Conservation (phyloP, 2,888 invertebrate species). For the Lissocephala sabroskyi region DNA sequence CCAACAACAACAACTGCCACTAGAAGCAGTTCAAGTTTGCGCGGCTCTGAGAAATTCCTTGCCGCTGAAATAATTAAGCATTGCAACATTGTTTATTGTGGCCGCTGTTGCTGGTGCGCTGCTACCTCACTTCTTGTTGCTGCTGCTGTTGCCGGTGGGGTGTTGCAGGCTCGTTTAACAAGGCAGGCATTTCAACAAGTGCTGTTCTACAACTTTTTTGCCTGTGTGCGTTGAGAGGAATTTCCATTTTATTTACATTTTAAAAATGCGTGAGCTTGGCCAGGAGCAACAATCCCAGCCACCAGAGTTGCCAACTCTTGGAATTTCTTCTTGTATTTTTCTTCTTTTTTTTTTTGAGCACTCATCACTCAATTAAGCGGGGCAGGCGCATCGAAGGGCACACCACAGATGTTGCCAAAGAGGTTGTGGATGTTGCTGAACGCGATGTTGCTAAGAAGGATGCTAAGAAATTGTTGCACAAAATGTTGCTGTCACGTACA, state of each 20-base stretch:
- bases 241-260: slow-evolving; percentile 62
- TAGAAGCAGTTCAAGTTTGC: slow-evolving; percentile 60
- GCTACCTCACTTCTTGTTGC: slow-evolving; percentile 6
- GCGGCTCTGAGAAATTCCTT: slow-evolving; percentile 57
- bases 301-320: too few relatives aligned
- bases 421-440: too few relatives aligned
- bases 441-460: too few relatives aligned
- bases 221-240: slow-evolving; percentile 30
- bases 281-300: slow-evolving; percentile 30
- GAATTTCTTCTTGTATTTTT: too few relatives aligned
- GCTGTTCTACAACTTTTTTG: slow-evolving; percentile 49
- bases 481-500: too few relatives aligned
- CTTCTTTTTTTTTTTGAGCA: too few relatives aligned
- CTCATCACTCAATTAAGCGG: too few relatives aligned
- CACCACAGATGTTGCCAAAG: too few relatives aligned
- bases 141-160: slow-evolving; percentile 41
- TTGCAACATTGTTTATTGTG: slow-evolving; percentile 63
- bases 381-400: too few relatives aligned
- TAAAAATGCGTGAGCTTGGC: slow-evolving; percentile 19
- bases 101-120: slow-evolving; percentile 18
- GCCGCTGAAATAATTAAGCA: slow-evolving; percentile 65
- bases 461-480: too few relatives aligned
- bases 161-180: slow-evolving; percentile 65
- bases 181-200: slow-evolving; percentile 62
- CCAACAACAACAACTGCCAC: slow-evolving; percentile 18